Base-by-base conservation (phyloP, 2,888 invertebrate genomes). In the Limenitis camilla region DNA sequence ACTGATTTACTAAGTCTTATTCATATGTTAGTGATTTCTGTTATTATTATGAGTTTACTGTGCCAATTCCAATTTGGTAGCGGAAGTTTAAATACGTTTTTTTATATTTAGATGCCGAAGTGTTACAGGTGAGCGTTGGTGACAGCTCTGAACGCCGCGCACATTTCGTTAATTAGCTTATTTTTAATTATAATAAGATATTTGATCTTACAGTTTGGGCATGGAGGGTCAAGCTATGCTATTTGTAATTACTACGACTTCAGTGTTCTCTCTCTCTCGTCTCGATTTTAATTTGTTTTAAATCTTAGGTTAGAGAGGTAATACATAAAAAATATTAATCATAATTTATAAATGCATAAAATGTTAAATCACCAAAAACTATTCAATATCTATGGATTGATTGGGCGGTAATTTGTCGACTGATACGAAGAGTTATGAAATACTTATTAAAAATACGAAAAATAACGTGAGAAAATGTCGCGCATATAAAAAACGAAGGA, bases 41-140 rank as follows among this genome's bases (percentile, higher is more conserved):
- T 19, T 19, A 19, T 19, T 19, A 19, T 19, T 19, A 69, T 60
- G 66, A 65, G 67, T 63, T 64, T 61, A 63, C 63, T 67, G 78
- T 80, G 81, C 83, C 80, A 82, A 84, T 81, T 82, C 78, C 78
- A 78, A 76, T 83, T 85, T 71, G 73, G 72, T 79, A 85, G 70
- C 87, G 85, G 85, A 86, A 84, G 85, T 85, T 72, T 75, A 78
- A 80, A 84, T 83, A 80, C 82, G 81, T 81, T 70, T 79, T 85
- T 84, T 84, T 84, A 83, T 82, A 81, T 74, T 81, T 85, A 85
- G 85, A 81, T 73, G 67, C 77, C 70, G 72, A 66, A 68, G 63
- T 71, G 66, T 72, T 76, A 80, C 86, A 86, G 86, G 86, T 85
- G 84, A 83, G 78, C 75, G 62, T 62, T 68, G 73, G 68, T 76